These are phyloP conservation scores for Phalera bucephala DNA, from an alignment of 2,888 invertebrate genomes.

Conservation along the genomic window DNA sequence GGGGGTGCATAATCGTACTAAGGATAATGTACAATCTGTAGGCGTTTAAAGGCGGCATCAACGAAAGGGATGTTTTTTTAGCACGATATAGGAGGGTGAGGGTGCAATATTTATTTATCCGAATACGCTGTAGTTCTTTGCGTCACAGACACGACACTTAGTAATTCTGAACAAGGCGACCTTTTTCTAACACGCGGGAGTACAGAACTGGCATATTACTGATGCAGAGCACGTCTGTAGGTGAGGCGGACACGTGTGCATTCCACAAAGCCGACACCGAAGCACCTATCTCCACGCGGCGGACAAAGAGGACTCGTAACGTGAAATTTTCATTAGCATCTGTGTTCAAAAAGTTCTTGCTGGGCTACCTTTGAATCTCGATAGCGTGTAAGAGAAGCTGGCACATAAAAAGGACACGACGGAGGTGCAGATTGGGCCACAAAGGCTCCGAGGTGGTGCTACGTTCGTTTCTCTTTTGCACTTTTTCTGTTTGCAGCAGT, in stretches of 20 bases:
- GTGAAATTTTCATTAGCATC: slow-evolving; percentile 81
- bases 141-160: slow-evolving; percentile 63
- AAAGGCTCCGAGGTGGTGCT: slow-evolving; percentile 80
- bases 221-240: slow-evolving; percentile 67
- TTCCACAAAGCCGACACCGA: slow-evolving; percentile 64
- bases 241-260: slow-evolving; percentile 56
- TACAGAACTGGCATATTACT: slow-evolving; percentile 54
- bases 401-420: slow-evolving; percentile 75
- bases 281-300: slow-evolving; percentile 60
- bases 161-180: slow-evolving; percentile 59
- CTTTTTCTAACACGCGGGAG: slow-evolving; percentile 37
- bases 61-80: slow-evolving; percentile 83
- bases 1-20: slow-evolving; percentile 83
- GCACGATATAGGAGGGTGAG: slow-evolving; percentile 79
- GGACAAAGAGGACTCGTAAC: slow-evolving; percentile 73
- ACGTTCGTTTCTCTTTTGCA: slow-evolving; percentile 72
- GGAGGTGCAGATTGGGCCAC: slow-evolving; percentile 80
- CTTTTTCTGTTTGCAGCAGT: slow-evolving; percentile 80
- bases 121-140: slow-evolving; percentile 71
- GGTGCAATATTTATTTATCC: slow-evolving; percentile 83
- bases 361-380: slow-evolving; percentile 75
- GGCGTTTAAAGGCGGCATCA: slow-evolving; percentile 83
- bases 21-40: slow-evolving; percentile 84
- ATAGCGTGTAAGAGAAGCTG: slow-evolving; percentile 77
- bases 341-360: slow-evolving; percentile 73